Conservation (phyloP, 2,113 vertebrate species). For the Mellivora capensis region DNA sequence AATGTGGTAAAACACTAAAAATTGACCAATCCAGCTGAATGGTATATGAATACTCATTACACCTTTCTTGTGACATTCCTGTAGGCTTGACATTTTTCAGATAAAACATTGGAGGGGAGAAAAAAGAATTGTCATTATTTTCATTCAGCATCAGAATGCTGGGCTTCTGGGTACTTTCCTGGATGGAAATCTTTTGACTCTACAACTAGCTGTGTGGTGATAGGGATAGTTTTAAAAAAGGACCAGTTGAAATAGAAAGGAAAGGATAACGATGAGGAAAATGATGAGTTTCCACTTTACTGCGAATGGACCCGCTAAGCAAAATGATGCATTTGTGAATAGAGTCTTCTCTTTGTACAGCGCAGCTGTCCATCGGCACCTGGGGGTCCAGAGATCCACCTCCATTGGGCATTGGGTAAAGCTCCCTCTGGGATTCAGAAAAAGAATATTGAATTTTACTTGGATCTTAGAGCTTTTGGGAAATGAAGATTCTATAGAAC, state of each 20-base stretch:
- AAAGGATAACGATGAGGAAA: not conserved
- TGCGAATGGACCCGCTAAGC: not conserved
- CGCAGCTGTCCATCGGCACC: not conserved
- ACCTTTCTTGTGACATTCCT: not conserved
- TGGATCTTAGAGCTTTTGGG: not conserved
- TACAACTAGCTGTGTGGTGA: not conserved
- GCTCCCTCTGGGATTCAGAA: not conserved
- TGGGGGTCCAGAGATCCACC: not conserved
- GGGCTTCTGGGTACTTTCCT: constrained; percentile 58
- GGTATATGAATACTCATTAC: not conserved
- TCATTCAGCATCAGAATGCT: not conserved
- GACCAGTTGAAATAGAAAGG: not conserved
- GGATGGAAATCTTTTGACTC: constrained; percentile 55
- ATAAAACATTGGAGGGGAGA: not conserved
- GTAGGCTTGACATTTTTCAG: constrained; percentile 3
- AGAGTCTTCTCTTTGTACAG: not conserved
- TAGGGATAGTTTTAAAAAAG: not conserved
- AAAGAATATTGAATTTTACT: constrained; percentile 27
- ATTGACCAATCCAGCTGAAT: not conserved
- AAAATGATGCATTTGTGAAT: rapidly evolving
- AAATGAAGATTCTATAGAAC: constrained; percentile 48
- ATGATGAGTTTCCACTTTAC: not conserved
- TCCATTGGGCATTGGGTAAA: not conserved
- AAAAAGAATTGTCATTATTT: constrained; percentile 10
- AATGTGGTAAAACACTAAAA: not conserved